Evolutionary conservation across 2,113 vertebrate genomes (phyloP), one percentile per base, ranked within the genome.

Genomic region (Columbina picui): DNA sequence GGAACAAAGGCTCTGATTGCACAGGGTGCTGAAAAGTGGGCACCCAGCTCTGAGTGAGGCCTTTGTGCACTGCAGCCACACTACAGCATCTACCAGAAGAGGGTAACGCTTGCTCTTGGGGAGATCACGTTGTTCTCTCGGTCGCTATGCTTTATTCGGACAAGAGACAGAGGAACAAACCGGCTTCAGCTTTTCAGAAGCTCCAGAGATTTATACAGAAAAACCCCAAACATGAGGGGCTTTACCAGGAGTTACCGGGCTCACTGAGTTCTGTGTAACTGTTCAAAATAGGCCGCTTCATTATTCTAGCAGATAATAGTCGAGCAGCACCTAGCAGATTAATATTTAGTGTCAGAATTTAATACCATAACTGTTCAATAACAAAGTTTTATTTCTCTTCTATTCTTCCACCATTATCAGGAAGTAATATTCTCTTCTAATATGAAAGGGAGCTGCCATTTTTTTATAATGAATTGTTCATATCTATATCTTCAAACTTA

Each of bases 281-380:
- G 39, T 60, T 90, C 15, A 60, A 50, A 75, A 92, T 88, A 68
- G 39, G 60, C 83, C 75, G 53, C 75, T 93, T 91, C 90, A 86
- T 87, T 95, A 92, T 89, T 89, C 73, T 57, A 93, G 90, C 12
- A 87, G 92, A 87, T 68, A 90, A 92, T 78, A 95, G 82, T 36
- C 92, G 49, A 84, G 69, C 64, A 86, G 85, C 36, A 95, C 86
- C 86, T 89, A 87, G 49, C 65, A 96, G 83, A 97, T 96, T 96
- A 95, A 96, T 93, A 96, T 95, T 94, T 94, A 96, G 80, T 93
- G 90, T 76, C 93, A 92, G 76, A 95, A 94, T 89, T 96, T 94
- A 96, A 96, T 94, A 90, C 77, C 45, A n/a, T 84, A 96, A 95
- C 90, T 90, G 94, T 90, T 95, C 96, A 96, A 93, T 93, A 96